These are phyloP conservation scores for Holocentrus rufus DNA, from an alignment of 2,797 vertebrate genomes.

Conservation along the genomic window DNA sequence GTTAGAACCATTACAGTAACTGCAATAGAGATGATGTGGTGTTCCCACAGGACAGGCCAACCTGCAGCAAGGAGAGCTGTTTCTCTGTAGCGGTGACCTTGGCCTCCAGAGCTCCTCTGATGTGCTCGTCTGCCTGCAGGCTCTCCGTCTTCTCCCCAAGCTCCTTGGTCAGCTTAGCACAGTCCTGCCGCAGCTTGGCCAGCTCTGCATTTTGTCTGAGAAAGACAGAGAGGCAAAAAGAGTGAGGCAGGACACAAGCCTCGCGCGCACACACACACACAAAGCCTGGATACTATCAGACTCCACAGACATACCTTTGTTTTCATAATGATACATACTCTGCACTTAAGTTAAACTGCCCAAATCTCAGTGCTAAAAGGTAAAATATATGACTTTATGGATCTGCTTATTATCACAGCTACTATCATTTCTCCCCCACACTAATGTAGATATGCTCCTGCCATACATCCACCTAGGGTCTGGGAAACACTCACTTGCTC, in stretches of 20 bases:
- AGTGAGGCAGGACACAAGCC: constrained; percentile 13
- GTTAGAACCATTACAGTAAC: not conserved
- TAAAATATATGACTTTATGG: not conserved
- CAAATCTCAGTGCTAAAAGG: not conserved
- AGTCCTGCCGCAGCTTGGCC: constrained; percentile 94
- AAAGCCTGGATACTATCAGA: not conserved
- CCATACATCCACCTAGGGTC: not conserved
- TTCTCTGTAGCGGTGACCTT: constrained; percentile 85
- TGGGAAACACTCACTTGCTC: constrained; percentile 89
- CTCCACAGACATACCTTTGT: not conserved
- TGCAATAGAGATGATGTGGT: constrained; percentile 17
- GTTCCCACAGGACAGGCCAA: constrained; percentile 62
- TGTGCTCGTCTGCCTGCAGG: constrained; percentile 87
- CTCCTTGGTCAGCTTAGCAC: constrained; percentile 89
- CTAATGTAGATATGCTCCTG: not conserved
- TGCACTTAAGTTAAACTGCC: not conserved
- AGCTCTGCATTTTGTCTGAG: constrained; percentile 93
- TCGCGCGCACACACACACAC: not conserved
- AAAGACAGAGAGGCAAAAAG: constrained; percentile 8
- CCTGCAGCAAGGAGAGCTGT: constrained; percentile 88
- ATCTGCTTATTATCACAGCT: constrained; percentile 2
- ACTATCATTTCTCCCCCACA: not conserved
- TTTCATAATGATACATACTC: not conserved
- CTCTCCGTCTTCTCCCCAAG: constrained; percentile 87
- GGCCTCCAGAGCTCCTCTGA: constrained; percentile 87